Base-by-base conservation (phyloP, 2,113 vertebrate species). In the Oncorhynchus tshawytscha region DNA sequence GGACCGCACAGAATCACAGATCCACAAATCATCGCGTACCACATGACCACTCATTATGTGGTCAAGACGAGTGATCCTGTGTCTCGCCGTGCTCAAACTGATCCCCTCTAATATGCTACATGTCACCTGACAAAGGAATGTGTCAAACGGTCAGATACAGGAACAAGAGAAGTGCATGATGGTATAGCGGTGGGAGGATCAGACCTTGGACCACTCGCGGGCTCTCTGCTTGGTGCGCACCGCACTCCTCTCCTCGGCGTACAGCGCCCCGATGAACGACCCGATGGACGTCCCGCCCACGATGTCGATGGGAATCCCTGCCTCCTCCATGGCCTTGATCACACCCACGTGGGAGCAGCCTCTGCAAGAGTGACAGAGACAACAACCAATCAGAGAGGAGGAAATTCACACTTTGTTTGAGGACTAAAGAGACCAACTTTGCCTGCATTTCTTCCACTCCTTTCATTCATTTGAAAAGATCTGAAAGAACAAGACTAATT, bases 241-340 rank as follows among this genome's bases (percentile, higher is more conserved):
- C 0, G 95, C 96, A 25, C 95, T 96, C 82, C 96, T 95, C 88
- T 98, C 97, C 82, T 99, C 97, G 0, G 97, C 97, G 0, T 99
- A 98, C 59, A 99, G 77, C 0, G 95, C 97, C 4, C 96, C 95
- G 0, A 99, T 98, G 91, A 99, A 97, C 64, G 97, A 96, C 2
- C 97, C 97, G 2, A 99, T 99, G 34, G 97, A 99, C 0, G 97
- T 99, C 69, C 97, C 97, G 0, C 97, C 97, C 7, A 99, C 95
- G 73, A 99, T 94, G 91, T 99, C 97, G 0, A 99, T 95, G 3
- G 97, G 97, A 81, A 99, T 97, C 57, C 97, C 96, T 0, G 94
- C 91, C 84, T 99, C 97, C 88, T 98, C 96, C 92, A 99, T 92
- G 0, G 97, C 95, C 82, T 99, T 98, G 86, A 99, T 95, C 69